Percentiles rank a stretch among this genome's conserved stretches.
Evolutionary conservation across 2,888 invertebrate genomes (phyloP).

Genomic region (Watsonalla binaria): DNA sequence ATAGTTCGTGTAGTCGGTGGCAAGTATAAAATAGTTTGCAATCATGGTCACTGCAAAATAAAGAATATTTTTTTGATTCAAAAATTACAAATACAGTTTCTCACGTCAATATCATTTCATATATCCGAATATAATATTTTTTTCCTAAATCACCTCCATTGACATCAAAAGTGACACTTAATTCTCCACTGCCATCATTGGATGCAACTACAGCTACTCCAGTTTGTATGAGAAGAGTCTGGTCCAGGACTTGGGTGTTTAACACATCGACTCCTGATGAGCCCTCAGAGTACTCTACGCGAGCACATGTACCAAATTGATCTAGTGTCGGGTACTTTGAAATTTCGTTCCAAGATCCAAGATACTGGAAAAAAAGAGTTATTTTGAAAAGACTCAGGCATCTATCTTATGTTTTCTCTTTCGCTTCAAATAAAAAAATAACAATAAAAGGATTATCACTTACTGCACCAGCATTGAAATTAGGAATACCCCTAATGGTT

Average conservation of each 20-base stretch:
- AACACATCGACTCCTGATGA: conserved; percentile 27
- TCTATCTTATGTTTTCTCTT: no score
- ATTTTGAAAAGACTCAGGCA: not conserved
- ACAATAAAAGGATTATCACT: conserved; percentile 18
- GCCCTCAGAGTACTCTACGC: conserved; percentile 69
- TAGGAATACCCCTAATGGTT: conserved; percentile 36
- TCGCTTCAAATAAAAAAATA: not conserved
- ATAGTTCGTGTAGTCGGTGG: conserved; percentile 54
- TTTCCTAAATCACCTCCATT: conserved; percentile 55
- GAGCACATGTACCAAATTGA: conserved; percentile 80
- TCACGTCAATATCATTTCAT: no score
- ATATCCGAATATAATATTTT: no score
- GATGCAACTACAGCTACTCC: conserved; percentile 68
- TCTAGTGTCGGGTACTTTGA: conserved; percentile 80
- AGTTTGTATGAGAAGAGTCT: conserved; percentile 62
- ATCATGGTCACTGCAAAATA: conserved; percentile 28
- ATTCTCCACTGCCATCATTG: conserved; percentile 66
- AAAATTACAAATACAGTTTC: not conserved
- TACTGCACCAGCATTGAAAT: conserved; percentile 42
- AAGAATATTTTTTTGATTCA: not conserved
- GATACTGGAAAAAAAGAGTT: conserved; percentile 34
- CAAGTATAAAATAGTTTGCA: conserved; percentile 46
- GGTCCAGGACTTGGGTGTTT: conserved; percentile 52
- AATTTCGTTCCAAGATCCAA: conserved; percentile 80
- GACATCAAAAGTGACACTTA: conserved; percentile 75